These are phyloP conservation scores for Tinea trinotella DNA, from an alignment of 2,888 invertebrate species.

Conservation along the genomic window DNA sequence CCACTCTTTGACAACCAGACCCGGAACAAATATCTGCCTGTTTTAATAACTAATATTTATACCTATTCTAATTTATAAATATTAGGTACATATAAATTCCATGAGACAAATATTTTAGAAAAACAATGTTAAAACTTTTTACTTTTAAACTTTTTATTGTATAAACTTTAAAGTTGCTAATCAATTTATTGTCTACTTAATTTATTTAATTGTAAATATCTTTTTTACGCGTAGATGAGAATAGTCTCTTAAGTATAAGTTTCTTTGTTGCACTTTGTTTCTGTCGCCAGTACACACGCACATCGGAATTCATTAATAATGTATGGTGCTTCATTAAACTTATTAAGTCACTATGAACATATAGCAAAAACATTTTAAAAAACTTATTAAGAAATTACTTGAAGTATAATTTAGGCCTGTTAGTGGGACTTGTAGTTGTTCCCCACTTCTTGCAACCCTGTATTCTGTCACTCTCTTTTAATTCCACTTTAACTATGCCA, in stretches of 20 bases:
- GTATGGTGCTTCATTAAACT: constrained; percentile 31
- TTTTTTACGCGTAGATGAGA: not conserved
- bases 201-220: not conserved
- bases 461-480: not conserved
- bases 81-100: too few species aligned
- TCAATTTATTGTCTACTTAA: too few species aligned
- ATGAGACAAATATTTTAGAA: too few species aligned
- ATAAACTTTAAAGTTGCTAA: not conserved
- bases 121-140: too few species aligned
- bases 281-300: constrained; percentile 16
- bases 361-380: constrained; percentile 23
- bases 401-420: constrained; percentile 13
- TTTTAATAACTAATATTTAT: too few species aligned
- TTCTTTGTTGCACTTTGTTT: not conserved
- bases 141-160: too few species aligned
- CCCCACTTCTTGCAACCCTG: not conserved
- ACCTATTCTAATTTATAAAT: too few species aligned
- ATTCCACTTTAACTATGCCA: not conserved
- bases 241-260: not conserved
- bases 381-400: constrained; percentile 22
- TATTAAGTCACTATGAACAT: constrained; percentile 28
- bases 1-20: too few species aligned
- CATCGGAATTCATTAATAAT: constrained; percentile 30
- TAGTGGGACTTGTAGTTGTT: constrained; percentile 3
- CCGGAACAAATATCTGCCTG: too few species aligned